These are phyloP conservation scores for Drosophila sturtevanti DNA, from an alignment of 1,140 invertebrate species.

Conservation along the genomic window DNA sequence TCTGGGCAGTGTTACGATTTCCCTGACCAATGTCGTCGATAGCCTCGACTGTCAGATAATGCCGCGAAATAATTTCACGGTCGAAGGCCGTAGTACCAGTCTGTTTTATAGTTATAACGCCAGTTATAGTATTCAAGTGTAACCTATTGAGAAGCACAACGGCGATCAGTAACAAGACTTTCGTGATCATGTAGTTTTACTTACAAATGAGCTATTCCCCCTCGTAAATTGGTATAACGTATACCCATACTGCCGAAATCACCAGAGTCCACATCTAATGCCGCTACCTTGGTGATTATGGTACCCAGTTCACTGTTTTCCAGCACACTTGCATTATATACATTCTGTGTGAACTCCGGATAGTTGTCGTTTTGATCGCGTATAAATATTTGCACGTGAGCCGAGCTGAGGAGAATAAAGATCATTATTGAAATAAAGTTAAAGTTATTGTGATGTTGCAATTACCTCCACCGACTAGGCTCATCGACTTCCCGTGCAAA, in stretches of 20 bases:
- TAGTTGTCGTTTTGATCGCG: slow-evolving; percentile 97
- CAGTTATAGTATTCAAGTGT: slow-evolving; percentile 90
- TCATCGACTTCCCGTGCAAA: slow-evolving; percentile 92
- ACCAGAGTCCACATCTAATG: slow-evolving; percentile 92
- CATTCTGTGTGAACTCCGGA: slow-evolving; percentile 91
- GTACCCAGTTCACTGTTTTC: slow-evolving; percentile 94
- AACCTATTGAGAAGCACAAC: slow-evolving; percentile 85
- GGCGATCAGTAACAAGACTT: not conserved
- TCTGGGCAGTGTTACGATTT: slow-evolving; percentile 93
- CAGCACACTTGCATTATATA: slow-evolving; percentile 90
- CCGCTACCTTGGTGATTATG: slow-evolving; percentile 91
- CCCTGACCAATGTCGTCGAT: slow-evolving; percentile 93
- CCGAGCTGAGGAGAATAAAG: slow-evolving; percentile 84
- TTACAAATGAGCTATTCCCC: slow-evolving; percentile 91
- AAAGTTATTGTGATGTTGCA: not conserved
- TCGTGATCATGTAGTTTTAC: slow-evolving; percentile 68
- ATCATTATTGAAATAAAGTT: not conserved
- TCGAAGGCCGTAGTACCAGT: slow-evolving; percentile 91
- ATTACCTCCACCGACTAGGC: slow-evolving; percentile 71
- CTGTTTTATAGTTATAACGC: slow-evolving; percentile 91
- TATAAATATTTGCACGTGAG: slow-evolving; percentile 92
- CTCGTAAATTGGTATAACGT: slow-evolving; percentile 91
- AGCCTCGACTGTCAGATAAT: slow-evolving; percentile 96
- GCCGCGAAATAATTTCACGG: slow-evolving; percentile 91
- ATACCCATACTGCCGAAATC: slow-evolving; percentile 93